Evolutionary conservation across 2,888 invertebrate genomes (phyloP).

Genomic region (Netelia fuscicornis): DNA sequence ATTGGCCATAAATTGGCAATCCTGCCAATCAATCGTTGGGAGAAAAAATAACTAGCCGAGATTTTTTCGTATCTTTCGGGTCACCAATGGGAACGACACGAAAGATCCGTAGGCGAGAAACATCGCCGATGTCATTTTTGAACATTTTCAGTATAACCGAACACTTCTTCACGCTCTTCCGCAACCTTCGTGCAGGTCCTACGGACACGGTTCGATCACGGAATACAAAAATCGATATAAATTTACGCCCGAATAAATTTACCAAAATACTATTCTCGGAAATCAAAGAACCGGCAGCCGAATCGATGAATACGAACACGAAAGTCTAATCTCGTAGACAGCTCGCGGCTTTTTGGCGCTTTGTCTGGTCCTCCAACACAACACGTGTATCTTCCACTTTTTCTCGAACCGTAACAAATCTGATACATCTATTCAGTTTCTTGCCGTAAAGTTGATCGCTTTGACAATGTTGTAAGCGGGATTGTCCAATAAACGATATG

Average conservation of each 20-base stretch:
- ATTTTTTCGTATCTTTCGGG: constrained; percentile 47
- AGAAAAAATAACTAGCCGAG: constrained; percentile 76
- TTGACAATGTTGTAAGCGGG: constrained; percentile 13
- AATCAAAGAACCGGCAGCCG: constrained; percentile 76
- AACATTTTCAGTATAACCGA: constrained; percentile 5
- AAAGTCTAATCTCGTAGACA: constrained; percentile 36
- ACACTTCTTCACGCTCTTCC: too few relatives aligned
- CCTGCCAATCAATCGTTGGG: constrained; percentile 83
- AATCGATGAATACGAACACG: constrained; percentile 55
- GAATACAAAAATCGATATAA: constrained; percentile 20
- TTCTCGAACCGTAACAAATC: constrained; percentile 24
- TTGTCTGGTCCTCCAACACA: constrained; percentile 37
- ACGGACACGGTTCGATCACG: neutral
- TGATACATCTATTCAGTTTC: neutral
- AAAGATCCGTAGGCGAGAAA: constrained; percentile 11
- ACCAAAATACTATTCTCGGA: constrained; percentile 75
- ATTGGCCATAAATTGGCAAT: constrained; percentile 82
- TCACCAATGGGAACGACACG: constrained; percentile 36
- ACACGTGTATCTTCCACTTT: constrained; percentile 49
- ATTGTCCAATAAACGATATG: constrained; percentile 14
- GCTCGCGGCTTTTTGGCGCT: constrained; percentile 60
- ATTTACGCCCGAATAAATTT: constrained; percentile 76
- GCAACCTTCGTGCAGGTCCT: too few relatives aligned
- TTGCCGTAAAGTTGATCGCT: constrained; percentile 23
- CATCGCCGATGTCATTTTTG: constrained; percentile 55